phyloP scores from a whole-genome alignment of 1,140 invertebrate genomes.

The Asobara japonica region DNA sequence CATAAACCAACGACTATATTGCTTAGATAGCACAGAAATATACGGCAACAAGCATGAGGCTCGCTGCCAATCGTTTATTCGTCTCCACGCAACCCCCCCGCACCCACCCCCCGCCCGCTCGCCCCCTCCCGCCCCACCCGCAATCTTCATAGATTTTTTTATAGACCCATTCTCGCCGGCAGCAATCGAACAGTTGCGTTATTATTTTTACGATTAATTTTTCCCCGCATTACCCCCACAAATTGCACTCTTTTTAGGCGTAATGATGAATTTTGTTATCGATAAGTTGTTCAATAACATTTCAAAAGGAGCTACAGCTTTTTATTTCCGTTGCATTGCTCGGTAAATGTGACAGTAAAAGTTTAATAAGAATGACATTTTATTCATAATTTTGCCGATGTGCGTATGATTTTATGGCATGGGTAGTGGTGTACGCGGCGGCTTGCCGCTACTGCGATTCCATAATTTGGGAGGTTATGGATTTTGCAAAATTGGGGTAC shows the following conservation, averaged over 20 bases:
- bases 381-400: neutral
- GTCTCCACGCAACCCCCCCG: slow-evolving; percentile 20
- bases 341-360: neutral
- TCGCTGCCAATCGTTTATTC: slow-evolving; percentile 39
- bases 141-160: slow-evolving; percentile 2
- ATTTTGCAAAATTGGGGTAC: too few relatives aligned
- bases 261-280: neutral
- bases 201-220: slow-evolving; percentile 5
- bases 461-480: too few relatives aligned
- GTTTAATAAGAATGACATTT: neutral
- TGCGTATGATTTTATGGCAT: neutral
- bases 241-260: too few relatives aligned
- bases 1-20: slow-evolving; percentile 52
- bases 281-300: neutral
- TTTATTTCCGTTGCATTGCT: neutral
- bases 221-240: neutral
- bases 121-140: neutral
- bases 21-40: slow-evolving; percentile 47
- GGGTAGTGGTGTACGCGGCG: too few relatives aligned
- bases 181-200: neutral
- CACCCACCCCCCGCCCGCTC: neutral
- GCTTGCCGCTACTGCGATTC: neutral
- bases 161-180: neutral
- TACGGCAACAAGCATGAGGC: slow-evolving; percentile 33
- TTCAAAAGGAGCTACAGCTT: neutral